Percentiles rank a stretch among this genome's conserved stretches.
These are phyloP conservation scores for Toxotes lorentzi DNA, from an alignment of 2,797 vertebrate genomes.

Conservation along the genomic window DNA sequence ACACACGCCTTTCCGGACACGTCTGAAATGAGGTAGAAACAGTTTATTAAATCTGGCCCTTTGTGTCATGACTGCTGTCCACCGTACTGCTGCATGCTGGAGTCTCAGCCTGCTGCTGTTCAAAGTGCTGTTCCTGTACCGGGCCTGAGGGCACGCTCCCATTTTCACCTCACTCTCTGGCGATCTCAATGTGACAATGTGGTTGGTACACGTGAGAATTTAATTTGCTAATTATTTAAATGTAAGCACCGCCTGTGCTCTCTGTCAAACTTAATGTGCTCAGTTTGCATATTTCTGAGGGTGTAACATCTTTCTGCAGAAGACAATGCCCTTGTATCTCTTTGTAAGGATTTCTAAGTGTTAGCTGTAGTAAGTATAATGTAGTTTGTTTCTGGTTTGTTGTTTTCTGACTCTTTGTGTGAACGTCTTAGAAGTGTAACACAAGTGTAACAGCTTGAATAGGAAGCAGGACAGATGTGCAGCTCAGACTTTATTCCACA, in stretches of 20 bases:
- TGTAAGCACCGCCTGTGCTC: not conserved
- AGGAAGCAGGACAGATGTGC: not conserved
- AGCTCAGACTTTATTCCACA: slow-evolving; percentile 3
- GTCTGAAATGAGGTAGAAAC: slow-evolving; percentile 42
- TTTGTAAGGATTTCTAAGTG: not conserved
- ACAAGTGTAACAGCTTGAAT: slow-evolving; percentile 10
- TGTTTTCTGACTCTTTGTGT: not conserved
- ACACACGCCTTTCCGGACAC: not conserved
- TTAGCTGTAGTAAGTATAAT: no score
- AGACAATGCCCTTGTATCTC: not conserved
- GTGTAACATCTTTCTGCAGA: slow-evolving; percentile 15
- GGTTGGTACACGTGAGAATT: slow-evolving; percentile 17
- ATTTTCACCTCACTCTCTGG: slow-evolving; percentile 22
- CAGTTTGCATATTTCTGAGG: slow-evolving; percentile 30
- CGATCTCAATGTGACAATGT: slow-evolving; percentile 31
- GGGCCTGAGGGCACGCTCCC: slow-evolving; percentile 18
- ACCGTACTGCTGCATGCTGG: not conserved
- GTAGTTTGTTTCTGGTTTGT: not conserved
- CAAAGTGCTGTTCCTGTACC: slow-evolving; percentile 44
- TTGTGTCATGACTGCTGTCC: slow-evolving; percentile 41
- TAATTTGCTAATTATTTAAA: slow-evolving; percentile 39
- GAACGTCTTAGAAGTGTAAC: no score
- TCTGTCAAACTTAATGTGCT: slow-evolving; percentile 11
- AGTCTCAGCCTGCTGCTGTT: slow-evolving; percentile 37
- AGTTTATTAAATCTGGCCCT: slow-evolving; percentile 50